phyloP scores from a whole-genome alignment of 1,140 invertebrate genomes.

The Parapsyche elsis region DNA sequence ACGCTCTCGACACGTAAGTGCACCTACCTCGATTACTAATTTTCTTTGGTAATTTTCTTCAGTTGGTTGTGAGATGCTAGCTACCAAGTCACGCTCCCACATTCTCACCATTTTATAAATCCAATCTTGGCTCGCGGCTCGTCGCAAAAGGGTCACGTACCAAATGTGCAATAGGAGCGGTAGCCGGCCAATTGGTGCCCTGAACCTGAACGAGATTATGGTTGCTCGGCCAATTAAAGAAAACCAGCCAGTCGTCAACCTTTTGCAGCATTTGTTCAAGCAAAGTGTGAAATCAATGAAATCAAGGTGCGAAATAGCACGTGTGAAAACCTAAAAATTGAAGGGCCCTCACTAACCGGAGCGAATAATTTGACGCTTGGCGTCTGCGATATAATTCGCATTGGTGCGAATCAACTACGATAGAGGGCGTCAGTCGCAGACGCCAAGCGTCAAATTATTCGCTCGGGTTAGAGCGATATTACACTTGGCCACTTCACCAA shows the following conservation, averaged over 20 bases:
- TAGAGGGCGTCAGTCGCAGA: too few relatives aligned
- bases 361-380: too few relatives aligned
- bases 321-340: too few relatives aligned
- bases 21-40: neutral
- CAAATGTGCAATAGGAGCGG: slow-evolving; percentile 29
- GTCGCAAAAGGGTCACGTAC: slow-evolving; percentile 35
- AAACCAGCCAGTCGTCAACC: neutral
- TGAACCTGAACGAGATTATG: slow-evolving; percentile 2
- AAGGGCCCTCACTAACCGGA: too few relatives aligned
- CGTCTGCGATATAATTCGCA: too few relatives aligned
- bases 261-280: neutral
- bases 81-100: slow-evolving; percentile 30
- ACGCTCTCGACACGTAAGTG: neutral
- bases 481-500: too few relatives aligned
- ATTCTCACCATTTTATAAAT: slow-evolving; percentile 19
- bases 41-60: neutral
- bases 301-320: too few relatives aligned
- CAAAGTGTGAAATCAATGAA: too few relatives aligned
- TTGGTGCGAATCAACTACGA: too few relatives aligned
- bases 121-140: slow-evolving; percentile 6
- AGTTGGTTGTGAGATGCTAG: too few relatives aligned
- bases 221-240: neutral
- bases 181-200: slow-evolving; percentile 11
- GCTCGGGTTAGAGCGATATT: too few relatives aligned
- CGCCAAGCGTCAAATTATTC: too few relatives aligned